These are phyloP conservation scores for Ptychodera flava DNA, from an alignment of 35 echinoderm and acorn worm genomes.

Conservation along the genomic window DNA sequence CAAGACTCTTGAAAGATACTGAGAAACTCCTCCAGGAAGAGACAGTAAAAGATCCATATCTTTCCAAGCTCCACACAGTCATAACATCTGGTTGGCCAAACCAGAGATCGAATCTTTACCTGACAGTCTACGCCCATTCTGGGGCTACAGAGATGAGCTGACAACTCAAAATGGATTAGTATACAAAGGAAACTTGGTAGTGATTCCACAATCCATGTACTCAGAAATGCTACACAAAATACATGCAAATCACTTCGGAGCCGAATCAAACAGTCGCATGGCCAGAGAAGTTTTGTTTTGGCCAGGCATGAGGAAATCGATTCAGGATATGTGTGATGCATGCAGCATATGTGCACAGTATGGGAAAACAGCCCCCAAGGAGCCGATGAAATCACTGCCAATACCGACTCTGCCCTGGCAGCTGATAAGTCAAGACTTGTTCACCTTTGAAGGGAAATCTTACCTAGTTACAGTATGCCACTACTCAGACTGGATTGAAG, in stretches of 20 bases:
- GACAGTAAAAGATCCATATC: constrained; percentile 31
- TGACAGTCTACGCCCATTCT: constrained; percentile 23
- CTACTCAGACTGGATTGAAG: constrained; percentile 40
- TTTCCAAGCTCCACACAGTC: constrained; percentile 27
- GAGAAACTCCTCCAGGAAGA: constrained; percentile 6
- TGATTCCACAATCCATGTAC: constrained; percentile 20
- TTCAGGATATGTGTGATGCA: constrained; percentile 2
- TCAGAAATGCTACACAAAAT: constrained; percentile 45
- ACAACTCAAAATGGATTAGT: constrained; percentile 13
- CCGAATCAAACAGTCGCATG: constrained; percentile 25
- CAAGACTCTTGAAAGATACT: not conserved
- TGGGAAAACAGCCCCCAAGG: constrained; percentile 14
- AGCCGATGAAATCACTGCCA: constrained; percentile 25
- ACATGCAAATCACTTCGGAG: constrained; percentile 49
- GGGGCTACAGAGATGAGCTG: constrained; percentile 11
- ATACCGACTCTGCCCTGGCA: constrained; percentile 30
- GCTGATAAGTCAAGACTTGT: constrained; percentile 33
- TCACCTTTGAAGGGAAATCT: constrained; percentile 15
- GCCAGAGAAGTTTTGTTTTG: constrained; percentile 35
- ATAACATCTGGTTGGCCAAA: constrained; percentile 38
- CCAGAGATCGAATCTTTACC: constrained; percentile 10
- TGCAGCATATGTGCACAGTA: constrained; percentile 34
- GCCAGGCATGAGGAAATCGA: constrained; percentile 13
- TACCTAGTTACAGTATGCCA: constrained; percentile 42
- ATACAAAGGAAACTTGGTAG: constrained; percentile 16